Conservation (phyloP, 2,888 invertebrate species). For the Drosophila mettleri region DNA sequence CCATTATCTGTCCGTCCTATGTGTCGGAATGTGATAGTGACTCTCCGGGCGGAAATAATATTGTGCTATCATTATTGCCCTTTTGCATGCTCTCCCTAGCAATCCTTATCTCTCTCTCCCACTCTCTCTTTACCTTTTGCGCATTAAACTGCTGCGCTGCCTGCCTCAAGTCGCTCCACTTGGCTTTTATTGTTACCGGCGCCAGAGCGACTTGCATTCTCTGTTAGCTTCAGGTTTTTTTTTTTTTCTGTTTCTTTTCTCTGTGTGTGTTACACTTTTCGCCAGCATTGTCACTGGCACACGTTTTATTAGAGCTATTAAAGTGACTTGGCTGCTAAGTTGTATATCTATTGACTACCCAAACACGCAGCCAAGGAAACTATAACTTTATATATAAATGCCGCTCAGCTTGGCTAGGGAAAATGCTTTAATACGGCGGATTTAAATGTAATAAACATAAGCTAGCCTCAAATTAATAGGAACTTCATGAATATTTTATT, state of each 20-base stretch:
- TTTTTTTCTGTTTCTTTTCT: not conserved
- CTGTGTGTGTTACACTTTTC: conserved; percentile 20
- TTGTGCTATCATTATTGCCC: conserved; percentile 62
- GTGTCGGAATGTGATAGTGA: conserved; percentile 43
- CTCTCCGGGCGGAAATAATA: conserved; percentile 73
- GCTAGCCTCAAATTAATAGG: not conserved
- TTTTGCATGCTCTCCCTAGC: conserved; percentile 42
- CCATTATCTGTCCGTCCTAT: conserved; percentile 11
- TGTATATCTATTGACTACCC: conserved; percentile 15
- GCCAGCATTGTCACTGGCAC: conserved; percentile 50
- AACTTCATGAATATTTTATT: not conserved
- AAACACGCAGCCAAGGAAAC: not conserved
- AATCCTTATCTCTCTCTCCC: conserved; percentile 2
- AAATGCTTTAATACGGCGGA: not conserved
- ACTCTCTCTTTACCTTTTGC: not conserved
- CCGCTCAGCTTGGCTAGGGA: not conserved
- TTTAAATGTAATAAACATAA: conserved; percentile 1
- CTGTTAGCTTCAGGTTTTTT: conserved; percentile 10
- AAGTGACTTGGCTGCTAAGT: conserved; percentile 39
- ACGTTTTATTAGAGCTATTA: conserved; percentile 70
- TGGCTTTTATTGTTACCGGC: conserved; percentile 29
- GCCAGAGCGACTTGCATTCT: conserved; percentile 16
- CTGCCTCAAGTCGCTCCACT: conserved; percentile 35
- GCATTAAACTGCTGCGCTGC: conserved; percentile 2
- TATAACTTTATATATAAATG: not conserved